Percentiles rank a stretch among this genome's conserved stretches.
These are phyloP conservation scores for Melanotaenia boesemani DNA, from an alignment of 2,797 vertebrate species.

Conservation along the genomic window DNA sequence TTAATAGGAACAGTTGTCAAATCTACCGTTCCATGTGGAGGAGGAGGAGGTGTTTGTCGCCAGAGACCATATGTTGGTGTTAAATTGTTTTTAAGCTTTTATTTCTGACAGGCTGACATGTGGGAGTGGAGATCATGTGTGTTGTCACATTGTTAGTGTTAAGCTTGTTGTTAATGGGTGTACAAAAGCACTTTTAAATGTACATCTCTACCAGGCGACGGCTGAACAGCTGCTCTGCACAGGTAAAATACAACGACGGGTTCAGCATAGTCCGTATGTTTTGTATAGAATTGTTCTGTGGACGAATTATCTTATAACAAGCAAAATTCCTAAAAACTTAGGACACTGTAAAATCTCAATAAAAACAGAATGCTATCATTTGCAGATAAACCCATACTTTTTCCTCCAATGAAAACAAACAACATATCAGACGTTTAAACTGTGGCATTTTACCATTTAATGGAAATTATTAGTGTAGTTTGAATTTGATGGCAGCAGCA, in stretches of 20 bases:
- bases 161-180: neutral
- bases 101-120: constrained; percentile 43
- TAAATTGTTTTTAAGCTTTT: constrained; percentile 22
- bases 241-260: neutral
- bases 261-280: neutral
- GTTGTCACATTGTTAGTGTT: neutral
- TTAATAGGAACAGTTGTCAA: neutral
- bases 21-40: constrained; percentile 13
- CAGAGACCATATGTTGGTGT: constrained; percentile 54
- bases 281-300: neutral
- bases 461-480: no score
- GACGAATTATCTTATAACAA: neutral
- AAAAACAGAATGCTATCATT: no score
- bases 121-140: constrained; percentile 45
- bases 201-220: neutral
- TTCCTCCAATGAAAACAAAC: no score
- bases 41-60: constrained; percentile 22
- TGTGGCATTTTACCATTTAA: neutral
- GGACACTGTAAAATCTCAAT: no score
- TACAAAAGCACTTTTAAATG: neutral
- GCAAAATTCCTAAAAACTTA: no score
- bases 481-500: no score
- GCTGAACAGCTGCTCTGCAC: constrained; percentile 16
- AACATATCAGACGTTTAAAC: neutral
- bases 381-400: no score